A percentile compares a stretch with the other conserved stretches of the same genome.
Conservation (phyloP, 2,113 vertebrate species). For the Synodontis membranacea region DNA sequence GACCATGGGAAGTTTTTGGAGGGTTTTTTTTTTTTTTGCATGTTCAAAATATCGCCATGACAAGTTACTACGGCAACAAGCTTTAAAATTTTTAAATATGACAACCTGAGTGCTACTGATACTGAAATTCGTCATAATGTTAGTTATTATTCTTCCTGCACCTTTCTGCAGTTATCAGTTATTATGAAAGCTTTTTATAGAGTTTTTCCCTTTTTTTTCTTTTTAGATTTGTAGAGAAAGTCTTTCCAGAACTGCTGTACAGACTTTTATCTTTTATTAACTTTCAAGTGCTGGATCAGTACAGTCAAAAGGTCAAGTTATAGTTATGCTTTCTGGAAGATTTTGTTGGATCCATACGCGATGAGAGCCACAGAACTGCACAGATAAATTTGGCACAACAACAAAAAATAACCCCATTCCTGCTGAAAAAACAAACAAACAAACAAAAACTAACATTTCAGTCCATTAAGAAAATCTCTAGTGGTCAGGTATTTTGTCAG, state of each 20-base stretch:
- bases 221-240: neutral
- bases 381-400: neutral
- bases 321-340: neutral
- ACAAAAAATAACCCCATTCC: neutral
- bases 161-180: neutral
- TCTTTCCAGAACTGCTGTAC: neutral
- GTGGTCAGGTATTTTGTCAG: neutral
- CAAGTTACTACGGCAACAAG: conserved; percentile 40
- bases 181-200: neutral
- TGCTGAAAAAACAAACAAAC: neutral
- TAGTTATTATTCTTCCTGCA: neutral
- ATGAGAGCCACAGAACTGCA: neutral
- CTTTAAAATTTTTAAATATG: conserved; percentile 73
- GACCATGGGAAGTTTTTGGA: conserved; percentile 84
- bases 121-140: neutral
- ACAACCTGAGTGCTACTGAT: conserved; percentile 55
- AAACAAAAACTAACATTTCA: neutral
- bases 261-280: neutral
- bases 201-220: neutral
- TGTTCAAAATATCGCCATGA: conserved; percentile 1
- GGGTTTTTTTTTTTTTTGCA: conserved; percentile 35
- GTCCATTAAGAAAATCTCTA: neutral
- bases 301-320: neutral
- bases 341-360: neutral
- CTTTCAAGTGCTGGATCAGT: neutral